Evolutionary conservation across 2,888 invertebrate genomes (phyloP).

Genomic region (Drosophila nigricruria): DNA sequence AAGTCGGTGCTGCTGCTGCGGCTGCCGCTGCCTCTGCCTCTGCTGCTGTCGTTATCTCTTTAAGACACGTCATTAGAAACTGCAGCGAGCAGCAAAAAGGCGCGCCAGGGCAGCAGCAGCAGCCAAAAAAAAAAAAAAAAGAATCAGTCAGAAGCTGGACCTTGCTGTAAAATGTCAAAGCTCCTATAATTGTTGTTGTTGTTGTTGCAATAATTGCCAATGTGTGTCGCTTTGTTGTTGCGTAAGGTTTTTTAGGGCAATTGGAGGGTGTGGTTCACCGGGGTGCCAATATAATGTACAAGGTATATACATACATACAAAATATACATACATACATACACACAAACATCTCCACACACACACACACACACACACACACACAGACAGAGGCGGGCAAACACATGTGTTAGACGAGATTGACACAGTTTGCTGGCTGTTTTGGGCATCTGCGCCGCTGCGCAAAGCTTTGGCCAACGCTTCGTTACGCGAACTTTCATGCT

Average conservation of each 20-base stretch:
- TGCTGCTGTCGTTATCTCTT: slow-evolving; percentile 56
- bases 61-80: slow-evolving; percentile 70
- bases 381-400: slow-evolving; percentile 7
- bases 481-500: slow-evolving; percentile 37
- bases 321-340: slow-evolving; percentile 19
- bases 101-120: slow-evolving; percentile 44
- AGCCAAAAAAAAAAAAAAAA: slow-evolving; percentile 1
- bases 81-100: slow-evolving; percentile 55
- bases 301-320: slow-evolving; percentile 22
- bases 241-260: slow-evolving; percentile 83
- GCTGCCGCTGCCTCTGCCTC: slow-evolving; percentile 20
- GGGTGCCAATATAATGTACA: slow-evolving; percentile 50
- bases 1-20: slow-evolving; percentile 16
- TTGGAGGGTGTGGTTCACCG: slow-evolving; percentile 83
- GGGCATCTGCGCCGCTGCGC: slow-evolving; percentile 60
- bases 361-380: slow-evolving; percentile 12
- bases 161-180: slow-evolving; percentile 53
- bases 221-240: slow-evolving; percentile 70
- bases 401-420: slow-evolving; percentile 59
- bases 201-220: slow-evolving; percentile 62
- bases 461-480: slow-evolving; percentile 46
- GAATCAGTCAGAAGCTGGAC: slow-evolving; percentile 20
- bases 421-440: slow-evolving; percentile 60
- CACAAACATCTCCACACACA: slow-evolving; percentile 18
- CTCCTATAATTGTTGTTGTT: slow-evolving; percentile 7